phyloP scores from a whole-genome alignment of 2,888 invertebrate species.

The Noctua comes region DNA sequence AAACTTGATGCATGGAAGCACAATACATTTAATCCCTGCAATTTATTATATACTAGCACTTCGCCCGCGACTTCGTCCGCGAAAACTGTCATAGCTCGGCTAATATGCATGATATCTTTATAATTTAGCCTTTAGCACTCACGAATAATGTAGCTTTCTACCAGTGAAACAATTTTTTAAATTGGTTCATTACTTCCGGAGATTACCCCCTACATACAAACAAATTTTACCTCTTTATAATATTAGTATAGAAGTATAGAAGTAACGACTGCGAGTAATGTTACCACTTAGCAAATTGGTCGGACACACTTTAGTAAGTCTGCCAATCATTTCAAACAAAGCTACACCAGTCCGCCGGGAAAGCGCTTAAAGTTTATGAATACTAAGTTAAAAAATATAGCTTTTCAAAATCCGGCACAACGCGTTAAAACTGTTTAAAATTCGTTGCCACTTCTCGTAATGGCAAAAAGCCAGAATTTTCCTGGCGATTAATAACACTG shows the following conservation, averaged over 20 bases:
- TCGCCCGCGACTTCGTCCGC: too few relatives aligned
- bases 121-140: too few relatives aligned
- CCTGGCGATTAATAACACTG: constrained; percentile 53
- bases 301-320: background rate
- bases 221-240: too few relatives aligned
- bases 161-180: too few relatives aligned
- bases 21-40: background rate
- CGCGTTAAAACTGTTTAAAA: constrained; percentile 54
- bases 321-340: constrained; percentile 30
- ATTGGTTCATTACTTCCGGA: too few relatives aligned
- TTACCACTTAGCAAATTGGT: constrained; percentile 28
- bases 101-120: too few relatives aligned
- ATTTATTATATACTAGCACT: background rate
- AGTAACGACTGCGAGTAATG: background rate
- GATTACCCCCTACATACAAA: too few relatives aligned
- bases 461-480: constrained; percentile 64
- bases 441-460: constrained; percentile 49
- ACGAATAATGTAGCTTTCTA: too few relatives aligned
- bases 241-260: too few relatives aligned
- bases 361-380: constrained; percentile 41
- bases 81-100: too few relatives aligned
- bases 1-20: background rate
- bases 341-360: constrained; percentile 13
- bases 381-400: constrained; percentile 36
- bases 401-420: constrained; percentile 35